These are phyloP conservation scores for Pedetes capensis DNA, from an alignment of 2,113 vertebrate species.

Conservation along the genomic window DNA sequence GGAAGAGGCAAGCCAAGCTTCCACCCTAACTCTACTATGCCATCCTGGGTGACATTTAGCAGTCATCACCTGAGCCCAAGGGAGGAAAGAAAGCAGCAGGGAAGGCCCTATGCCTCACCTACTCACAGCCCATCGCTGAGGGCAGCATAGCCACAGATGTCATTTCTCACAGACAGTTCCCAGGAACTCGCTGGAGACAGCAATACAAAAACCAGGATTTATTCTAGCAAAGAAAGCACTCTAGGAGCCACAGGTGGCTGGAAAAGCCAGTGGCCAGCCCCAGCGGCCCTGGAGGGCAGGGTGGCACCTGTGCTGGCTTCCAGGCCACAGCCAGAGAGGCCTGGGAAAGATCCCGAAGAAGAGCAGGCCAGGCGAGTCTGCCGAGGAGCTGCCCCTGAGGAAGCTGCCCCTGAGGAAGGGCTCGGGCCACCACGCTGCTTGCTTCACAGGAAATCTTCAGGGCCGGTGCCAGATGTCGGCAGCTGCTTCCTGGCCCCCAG, in stretches of 20 bases:
- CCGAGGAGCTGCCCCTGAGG: neutral
- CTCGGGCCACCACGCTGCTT: rapidly evolving
- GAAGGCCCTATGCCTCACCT: neutral
- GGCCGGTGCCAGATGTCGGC: neutral
- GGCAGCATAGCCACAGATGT: neutral
- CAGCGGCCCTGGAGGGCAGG: no score
- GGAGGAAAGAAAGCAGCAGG: neutral
- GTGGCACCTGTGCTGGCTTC: neutral
- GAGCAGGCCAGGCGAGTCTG: rapidly evolving
- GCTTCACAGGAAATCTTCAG: neutral
- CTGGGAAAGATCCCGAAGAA: neutral
- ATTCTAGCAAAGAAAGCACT: slow-evolving; percentile 32
- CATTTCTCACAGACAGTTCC: neutral
- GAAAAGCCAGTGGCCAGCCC: neutral
- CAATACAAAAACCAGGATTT: slow-evolving; percentile 27
- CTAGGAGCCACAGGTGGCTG: neutral
- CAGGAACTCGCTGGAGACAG: neutral
- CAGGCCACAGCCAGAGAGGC: rapidly evolving
- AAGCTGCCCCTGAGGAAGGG: neutral
- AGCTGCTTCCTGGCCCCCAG: rapidly evolving
- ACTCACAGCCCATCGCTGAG: neutral
- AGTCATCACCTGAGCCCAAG: neutral
- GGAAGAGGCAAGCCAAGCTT: neutral
- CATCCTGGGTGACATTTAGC: neutral
- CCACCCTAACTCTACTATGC: neutral